Base-by-base conservation (phyloP, 2,888 invertebrate species). In the Anoplius nigerrimus region DNA sequence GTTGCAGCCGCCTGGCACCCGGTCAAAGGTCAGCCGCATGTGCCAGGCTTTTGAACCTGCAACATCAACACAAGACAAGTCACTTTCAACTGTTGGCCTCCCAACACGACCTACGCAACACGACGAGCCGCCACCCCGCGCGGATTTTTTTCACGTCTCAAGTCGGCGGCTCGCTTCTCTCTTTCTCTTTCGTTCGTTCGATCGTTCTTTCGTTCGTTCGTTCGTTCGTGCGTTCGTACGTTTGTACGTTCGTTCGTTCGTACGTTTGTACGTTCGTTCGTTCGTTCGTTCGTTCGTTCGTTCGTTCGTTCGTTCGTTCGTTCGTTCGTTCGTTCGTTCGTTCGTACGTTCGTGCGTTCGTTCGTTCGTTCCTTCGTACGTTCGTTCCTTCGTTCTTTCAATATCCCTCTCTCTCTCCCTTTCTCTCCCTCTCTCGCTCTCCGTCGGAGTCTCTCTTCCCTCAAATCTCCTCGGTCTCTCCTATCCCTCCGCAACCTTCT, bases 11-110 rank as follows among this genome's bases (percentile, higher is more conserved):
- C 95, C 95, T 91, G 95, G 95, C 92, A 95, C 93, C 89, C 95
- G 95, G 93, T 96, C 96, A 93, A 95, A 96, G 91, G 95, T 95
- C 91, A 95, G 94, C 92, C 95, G 95, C 95, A 95, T 95, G 92
- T 95, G 95, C 95, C 95, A 95, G 93, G 95, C 95, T 94, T 95
- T 95, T 90, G 95, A 95, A 94, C 95, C 96, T 95, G 94, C 92
- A 94, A 94, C 91, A 91, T 92, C 91, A 91, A 90, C 90, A 89
- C 90, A 90, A 90, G 88, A 88, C 88, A 88, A 88, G 88, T 88
- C 88, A 88, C 88, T 88, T 78, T 78, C 86, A 88, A 85, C 87
- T 87, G 85, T 84, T 86, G 83, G 71, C 82, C 84, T 82, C 81
- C 84, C 85, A 59, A 78, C 80, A 53, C 75, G 82, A 82, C 79